Percentiles rank a stretch among this genome's conserved stretches.
These are phyloP conservation scores for Dendronephthya gigantea DNA, from an alignment of 64 coral and sea anemone species.

Conservation along the genomic window DNA sequence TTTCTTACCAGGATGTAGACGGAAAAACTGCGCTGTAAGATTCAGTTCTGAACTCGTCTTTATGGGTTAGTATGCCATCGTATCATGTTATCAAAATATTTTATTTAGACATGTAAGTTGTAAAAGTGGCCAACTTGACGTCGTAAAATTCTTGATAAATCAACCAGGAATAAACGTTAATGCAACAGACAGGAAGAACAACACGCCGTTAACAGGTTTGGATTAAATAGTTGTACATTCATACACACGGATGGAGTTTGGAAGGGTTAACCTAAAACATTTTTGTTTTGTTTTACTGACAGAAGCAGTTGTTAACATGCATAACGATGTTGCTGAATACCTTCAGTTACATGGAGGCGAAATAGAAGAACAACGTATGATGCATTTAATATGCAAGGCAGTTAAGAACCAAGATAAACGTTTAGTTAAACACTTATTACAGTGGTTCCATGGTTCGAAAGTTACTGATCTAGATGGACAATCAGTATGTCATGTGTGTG, in stretches of 20 bases:
- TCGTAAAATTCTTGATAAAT: conserved; percentile 70
- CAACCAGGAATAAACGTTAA: conserved; percentile 82
- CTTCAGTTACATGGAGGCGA: neutral
- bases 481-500: conserved; percentile 5
- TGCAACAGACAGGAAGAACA: conserved; percentile 50
- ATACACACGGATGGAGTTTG: too few species aligned
- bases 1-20: conserved; percentile 70
- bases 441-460: neutral
- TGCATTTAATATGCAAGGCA: conserved; percentile 23
- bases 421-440: neutral
- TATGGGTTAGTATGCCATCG: neutral
- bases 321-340: neutral
- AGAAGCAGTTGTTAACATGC: conserved; percentile 15
- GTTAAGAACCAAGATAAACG: neutral
- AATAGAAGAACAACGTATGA: neutral
- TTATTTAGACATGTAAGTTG: conserved; percentile 62
- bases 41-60: neutral
- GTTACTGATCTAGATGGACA: neutral
- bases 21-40: conserved; percentile 71
- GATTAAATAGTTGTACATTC: neutral
- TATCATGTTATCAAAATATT: neutral
- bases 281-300: too few species aligned
- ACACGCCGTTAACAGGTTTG: conserved; percentile 66
- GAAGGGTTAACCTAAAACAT: too few species aligned
- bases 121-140: conserved; percentile 67